A percentile compares a stretch with the other conserved stretches of the same genome.
These are phyloP conservation scores for Luscinia megarhynchos DNA, from an alignment of 2,797 vertebrate genomes.

Conservation along the genomic window DNA sequence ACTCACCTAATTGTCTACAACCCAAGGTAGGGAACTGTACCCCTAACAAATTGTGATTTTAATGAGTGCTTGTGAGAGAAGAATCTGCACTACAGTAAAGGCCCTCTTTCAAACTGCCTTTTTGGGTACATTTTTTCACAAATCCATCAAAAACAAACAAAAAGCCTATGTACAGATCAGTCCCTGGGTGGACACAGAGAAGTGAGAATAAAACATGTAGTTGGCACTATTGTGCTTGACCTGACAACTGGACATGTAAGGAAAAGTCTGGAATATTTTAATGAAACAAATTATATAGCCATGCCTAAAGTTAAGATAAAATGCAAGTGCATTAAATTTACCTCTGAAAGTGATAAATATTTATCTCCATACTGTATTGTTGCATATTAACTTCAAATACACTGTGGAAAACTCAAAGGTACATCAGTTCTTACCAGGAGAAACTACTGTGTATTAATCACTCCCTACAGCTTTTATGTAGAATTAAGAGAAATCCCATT, in stretches of 20 bases:
- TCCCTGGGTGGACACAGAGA: neutral
- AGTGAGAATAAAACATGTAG: neutral
- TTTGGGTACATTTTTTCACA: neutral
- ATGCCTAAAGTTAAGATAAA: neutral
- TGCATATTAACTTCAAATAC: conserved; percentile 4
- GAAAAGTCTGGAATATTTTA: neutral
- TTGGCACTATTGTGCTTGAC: neutral
- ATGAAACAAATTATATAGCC: neutral
- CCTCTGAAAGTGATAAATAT: neutral
- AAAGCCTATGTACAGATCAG: neutral
- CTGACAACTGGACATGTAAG: neutral
- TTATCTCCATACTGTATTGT: neutral
- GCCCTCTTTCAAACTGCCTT: neutral
- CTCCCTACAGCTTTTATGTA: neutral
- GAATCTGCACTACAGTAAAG: neutral
- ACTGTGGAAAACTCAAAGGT: neutral
- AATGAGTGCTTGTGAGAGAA: neutral
- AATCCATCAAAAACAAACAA: neutral
- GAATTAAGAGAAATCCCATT: conserved; percentile 37
- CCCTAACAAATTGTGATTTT: neutral
- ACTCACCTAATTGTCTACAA: neutral
- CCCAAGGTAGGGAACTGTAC: neutral
- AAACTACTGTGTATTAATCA: conserved; percentile 3
- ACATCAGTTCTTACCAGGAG: neutral
- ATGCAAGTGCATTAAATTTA: neutral